Evolutionary conservation across 1,140 invertebrate species (phyloP).

Genomic region (Bradynema listronoti): DNA sequence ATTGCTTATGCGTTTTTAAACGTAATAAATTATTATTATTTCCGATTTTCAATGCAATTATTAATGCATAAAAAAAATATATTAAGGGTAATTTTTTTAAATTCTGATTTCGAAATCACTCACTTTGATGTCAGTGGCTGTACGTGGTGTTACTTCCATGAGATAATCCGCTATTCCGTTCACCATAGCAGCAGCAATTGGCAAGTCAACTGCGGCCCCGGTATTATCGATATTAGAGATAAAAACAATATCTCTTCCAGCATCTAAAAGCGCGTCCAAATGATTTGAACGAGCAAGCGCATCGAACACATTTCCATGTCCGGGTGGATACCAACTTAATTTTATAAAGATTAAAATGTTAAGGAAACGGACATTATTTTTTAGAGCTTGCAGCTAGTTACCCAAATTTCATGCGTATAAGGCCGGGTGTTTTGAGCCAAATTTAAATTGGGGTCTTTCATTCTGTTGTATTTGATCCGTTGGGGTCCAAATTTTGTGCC

Average conservation of each 20-base stretch:
- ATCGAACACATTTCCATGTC: slow-evolving; percentile 96
- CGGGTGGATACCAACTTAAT: slow-evolving; percentile 89
- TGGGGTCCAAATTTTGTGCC: background rate
- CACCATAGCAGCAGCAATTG: slow-evolving; percentile 55
- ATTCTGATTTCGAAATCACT: background rate
- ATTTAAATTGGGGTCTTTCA: background rate
- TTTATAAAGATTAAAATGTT: background rate
- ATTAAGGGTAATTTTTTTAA: background rate
- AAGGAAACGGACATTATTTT: slow-evolving; percentile 5
- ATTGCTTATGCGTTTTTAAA: background rate
- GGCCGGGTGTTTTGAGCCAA: background rate
- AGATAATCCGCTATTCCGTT: slow-evolving; percentile 71
- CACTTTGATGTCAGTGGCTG: slow-evolving; percentile 92
- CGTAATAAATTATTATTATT: background rate
- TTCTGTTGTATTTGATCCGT: background rate
- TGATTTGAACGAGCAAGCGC: slow-evolving; percentile 89
- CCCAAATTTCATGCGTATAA: background rate
- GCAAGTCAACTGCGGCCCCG: slow-evolving; percentile 90
- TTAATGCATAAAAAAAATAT: background rate
- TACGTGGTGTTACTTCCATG: slow-evolving; percentile 99
- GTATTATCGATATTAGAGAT: slow-evolving; percentile 99
- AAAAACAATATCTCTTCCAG: slow-evolving; percentile 78
- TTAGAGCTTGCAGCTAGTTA: background rate
- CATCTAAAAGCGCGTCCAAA: slow-evolving; percentile 75
- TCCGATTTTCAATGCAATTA: background rate